phyloP scores from a whole-genome alignment of 1,140 invertebrate genomes.

The Aphaenogaster rudis region DNA sequence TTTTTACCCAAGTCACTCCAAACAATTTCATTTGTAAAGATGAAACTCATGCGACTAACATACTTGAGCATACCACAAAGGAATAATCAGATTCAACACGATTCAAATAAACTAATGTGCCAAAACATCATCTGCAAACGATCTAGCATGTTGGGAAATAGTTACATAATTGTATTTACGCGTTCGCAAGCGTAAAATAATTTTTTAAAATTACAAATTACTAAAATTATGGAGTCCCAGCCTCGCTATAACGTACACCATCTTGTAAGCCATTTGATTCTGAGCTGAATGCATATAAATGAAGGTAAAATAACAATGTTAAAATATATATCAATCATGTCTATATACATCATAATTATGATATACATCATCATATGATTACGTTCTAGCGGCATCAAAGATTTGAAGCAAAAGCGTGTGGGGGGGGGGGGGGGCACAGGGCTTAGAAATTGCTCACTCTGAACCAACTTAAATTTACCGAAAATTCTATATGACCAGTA shows the following conservation, averaged over 20 bases:
- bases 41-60: conserved; percentile 18
- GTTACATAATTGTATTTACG: conserved; percentile 14
- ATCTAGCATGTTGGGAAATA: not conserved
- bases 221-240: not conserved
- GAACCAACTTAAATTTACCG: not conserved
- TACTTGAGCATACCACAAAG: conserved; percentile 32
- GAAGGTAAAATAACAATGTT: not conserved
- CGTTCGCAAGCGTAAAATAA: not conserved
- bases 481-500: not conserved
- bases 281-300: conserved; percentile 10
- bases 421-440: not conserved
- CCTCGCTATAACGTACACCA: not conserved
- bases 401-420: not conserved
- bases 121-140: not conserved
- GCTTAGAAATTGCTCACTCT: not conserved
- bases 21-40: conserved; percentile 37
- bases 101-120: conserved; percentile 9
- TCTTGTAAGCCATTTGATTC: conserved; percentile 8
- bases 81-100: conserved; percentile 9
- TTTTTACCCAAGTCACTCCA: conserved; percentile 4
- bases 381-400: not conserved
- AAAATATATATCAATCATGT: not conserved
- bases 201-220: not conserved
- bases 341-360: not conserved
- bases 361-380: not conserved